Evolutionary conservation across 2,888 invertebrate species (phyloP).

Genomic region (Microctonus brassicae): DNA sequence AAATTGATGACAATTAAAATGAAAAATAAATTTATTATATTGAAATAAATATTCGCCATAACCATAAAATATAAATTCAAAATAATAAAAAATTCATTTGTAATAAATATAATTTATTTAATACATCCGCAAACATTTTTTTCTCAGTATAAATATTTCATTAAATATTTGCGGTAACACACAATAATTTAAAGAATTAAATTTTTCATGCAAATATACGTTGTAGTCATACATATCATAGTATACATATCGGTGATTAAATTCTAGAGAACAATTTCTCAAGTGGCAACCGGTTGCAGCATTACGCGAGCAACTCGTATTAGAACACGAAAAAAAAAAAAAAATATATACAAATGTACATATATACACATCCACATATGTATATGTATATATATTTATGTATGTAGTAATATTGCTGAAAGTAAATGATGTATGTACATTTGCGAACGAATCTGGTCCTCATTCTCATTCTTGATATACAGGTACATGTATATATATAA

Average conservation of each 20-base stretch:
- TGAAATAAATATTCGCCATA: too few species aligned
- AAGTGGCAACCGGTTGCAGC: background rate
- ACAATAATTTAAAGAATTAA: background rate
- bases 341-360: slow-evolving; percentile 12
- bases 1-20: too few species aligned
- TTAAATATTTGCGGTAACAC: background rate
- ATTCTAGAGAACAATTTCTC: slow-evolving; percentile 17
- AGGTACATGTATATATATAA: slow-evolving; percentile 19
- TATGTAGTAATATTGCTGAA: slow-evolving; percentile 31
- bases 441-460: background rate
- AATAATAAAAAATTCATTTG: too few species aligned
- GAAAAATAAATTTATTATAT: too few species aligned
- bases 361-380: too few species aligned
- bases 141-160: too few species aligned
- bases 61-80: too few species aligned
- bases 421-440: background rate
- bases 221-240: slow-evolving; percentile 13
- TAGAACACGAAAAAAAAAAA: slow-evolving; percentile 23
- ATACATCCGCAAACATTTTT: too few species aligned
- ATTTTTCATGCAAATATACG: slow-evolving; percentile 7
- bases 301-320: slow-evolving; percentile 18
- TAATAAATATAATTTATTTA: too few species aligned
- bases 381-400: too few species aligned
- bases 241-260: slow-evolving; percentile 16
- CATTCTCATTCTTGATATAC: slow-evolving; percentile 15